Evolutionary conservation across 2,797 vertebrate species (phyloP).

Genomic region (Paguma larvata): DNA sequence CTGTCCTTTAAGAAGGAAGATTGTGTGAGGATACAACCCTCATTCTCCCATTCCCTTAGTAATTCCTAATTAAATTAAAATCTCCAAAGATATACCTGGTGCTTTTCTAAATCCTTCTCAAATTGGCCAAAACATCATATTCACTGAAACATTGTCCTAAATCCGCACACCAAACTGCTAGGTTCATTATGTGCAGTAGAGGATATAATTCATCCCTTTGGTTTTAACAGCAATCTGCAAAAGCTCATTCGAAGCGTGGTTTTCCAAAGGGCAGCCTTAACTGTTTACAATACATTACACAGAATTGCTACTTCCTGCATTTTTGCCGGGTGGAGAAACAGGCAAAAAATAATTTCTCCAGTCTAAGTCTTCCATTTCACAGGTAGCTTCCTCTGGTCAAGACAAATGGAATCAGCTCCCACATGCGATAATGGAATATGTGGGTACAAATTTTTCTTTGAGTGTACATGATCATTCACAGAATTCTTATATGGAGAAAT

Average conservation of each 20-base stretch:
- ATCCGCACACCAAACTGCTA: not conserved
- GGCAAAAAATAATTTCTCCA: not conserved
- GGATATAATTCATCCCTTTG: not conserved
- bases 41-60: not conserved
- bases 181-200: not conserved
- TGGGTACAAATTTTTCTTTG: not conserved
- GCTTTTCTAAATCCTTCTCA: not conserved
- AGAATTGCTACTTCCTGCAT: slow-evolving; percentile 36
- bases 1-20: not conserved
- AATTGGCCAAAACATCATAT: not conserved
- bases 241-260: not conserved
- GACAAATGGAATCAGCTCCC: not conserved
- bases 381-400: not conserved
- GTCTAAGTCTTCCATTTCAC: not conserved
- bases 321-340: not conserved
- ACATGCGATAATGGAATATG: not conserved
- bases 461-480: not conserved
- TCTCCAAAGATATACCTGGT: not conserved
- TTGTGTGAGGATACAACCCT: not conserved
- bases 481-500: not conserved
- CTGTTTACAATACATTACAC: not conserved
- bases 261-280: slow-evolving; percentile 38
- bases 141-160: not conserved
- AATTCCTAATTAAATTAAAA: slow-evolving; percentile 48
- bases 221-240: slow-evolving; percentile 5